These are phyloP conservation scores for Melanogrammus aeglefinus DNA, from an alignment of 2,797 vertebrate genomes.

Conservation along the genomic window DNA sequence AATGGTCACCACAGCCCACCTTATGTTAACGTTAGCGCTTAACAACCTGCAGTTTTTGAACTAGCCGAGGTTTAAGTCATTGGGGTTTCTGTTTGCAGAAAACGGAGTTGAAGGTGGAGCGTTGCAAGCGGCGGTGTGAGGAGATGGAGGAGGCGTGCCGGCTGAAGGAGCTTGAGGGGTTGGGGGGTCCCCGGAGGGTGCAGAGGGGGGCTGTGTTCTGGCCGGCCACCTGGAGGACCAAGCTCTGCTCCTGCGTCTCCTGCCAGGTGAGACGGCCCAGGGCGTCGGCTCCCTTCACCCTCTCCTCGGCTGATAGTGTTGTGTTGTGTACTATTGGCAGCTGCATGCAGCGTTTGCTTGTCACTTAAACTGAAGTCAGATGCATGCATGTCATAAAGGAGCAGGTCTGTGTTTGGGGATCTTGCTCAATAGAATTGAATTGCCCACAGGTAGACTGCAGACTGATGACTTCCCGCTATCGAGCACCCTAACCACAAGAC, in stretches of 20 bases:
- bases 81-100: slow-evolving; percentile 32
- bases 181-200: slow-evolving; percentile 48
- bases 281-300: background rate
- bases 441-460: too few relatives aligned
- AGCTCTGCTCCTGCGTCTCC: slow-evolving; percentile 81
- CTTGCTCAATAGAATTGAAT: too few relatives aligned
- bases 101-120: slow-evolving; percentile 44
- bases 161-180: slow-evolving; percentile 72
- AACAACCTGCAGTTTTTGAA: background rate
- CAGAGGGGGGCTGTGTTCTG: slow-evolving; percentile 85
- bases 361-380: too few relatives aligned
- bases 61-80: background rate
- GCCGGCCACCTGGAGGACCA: slow-evolving; percentile 86
- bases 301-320: background rate
- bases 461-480: too few relatives aligned
- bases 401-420: too few relatives aligned
- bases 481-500: too few relatives aligned
- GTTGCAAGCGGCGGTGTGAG: slow-evolving; percentile 59
- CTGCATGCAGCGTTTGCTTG: too few relatives aligned
- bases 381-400: too few relatives aligned
- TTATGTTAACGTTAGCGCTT: too few relatives aligned
- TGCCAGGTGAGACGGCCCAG: slow-evolving; percentile 77
- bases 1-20: too few relatives aligned
- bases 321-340: too few relatives aligned
- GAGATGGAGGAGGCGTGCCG: slow-evolving; percentile 68